Conservation (phyloP, 30 jellyfish, hydroid and myxozoan genomes). For the Chironex yamaguchii region DNA sequence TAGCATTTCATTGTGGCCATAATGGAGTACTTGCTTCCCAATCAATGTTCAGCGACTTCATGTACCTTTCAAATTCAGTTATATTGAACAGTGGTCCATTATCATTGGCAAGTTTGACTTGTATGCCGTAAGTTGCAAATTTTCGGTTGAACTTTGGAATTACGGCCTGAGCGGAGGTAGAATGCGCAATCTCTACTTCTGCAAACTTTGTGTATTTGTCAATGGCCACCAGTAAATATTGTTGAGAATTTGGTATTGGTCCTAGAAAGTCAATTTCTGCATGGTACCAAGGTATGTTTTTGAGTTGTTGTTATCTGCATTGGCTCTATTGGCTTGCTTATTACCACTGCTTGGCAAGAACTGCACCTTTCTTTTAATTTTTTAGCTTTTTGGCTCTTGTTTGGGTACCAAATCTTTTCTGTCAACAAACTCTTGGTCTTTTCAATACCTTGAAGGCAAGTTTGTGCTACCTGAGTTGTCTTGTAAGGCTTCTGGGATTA, state of each 20-base stretch:
- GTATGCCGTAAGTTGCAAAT: background rate
- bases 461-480: background rate
- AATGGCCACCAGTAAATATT: constrained; percentile 38
- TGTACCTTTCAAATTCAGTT: background rate
- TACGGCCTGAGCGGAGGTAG: constrained; percentile 62
- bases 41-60: background rate
- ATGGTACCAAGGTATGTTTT: background rate
- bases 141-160: background rate
- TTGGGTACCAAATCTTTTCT: background rate
- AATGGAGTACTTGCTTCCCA: background rate
- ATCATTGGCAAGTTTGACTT: constrained; percentile 22
- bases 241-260: background rate
- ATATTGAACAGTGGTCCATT: constrained; percentile 66
- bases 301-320: background rate
- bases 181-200: constrained; percentile 64
- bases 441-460: background rate
- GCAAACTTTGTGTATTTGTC: constrained; percentile 65
- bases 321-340: background rate
- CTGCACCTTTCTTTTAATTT: background rate
- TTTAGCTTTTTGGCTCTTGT: background rate
- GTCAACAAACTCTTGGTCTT: background rate
- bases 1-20: background rate
- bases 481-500: background rate
- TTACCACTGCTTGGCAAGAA: background rate
- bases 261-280: background rate